Percentiles rank a stretch among this genome's conserved stretches.
phyloP scores from a whole-genome alignment of 2,113 vertebrate genomes.

The Zonotrichia leucophrys region DNA sequence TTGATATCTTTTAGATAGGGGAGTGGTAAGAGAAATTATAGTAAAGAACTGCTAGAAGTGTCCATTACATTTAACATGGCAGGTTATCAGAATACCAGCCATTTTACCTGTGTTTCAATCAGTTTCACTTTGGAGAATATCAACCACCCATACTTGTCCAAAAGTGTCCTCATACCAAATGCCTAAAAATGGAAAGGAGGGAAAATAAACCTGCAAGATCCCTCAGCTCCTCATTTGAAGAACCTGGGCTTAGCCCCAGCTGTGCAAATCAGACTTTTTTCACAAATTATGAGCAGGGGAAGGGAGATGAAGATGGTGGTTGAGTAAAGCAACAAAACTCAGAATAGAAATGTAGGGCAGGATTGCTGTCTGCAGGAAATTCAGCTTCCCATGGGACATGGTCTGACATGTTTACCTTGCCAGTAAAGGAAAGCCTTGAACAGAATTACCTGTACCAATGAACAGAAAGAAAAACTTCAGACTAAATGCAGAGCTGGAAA shows the following conservation, averaged over 20 bases:
- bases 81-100: not conserved
- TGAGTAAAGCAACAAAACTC: not conserved
- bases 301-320: not conserved
- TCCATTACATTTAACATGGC: not conserved
- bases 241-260: not conserved
- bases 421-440: not conserved
- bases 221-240: not conserved
- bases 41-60: not conserved
- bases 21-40: not conserved
- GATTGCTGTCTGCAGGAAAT: not conserved
- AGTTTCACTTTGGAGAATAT: not conserved
- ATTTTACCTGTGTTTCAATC: not conserved
- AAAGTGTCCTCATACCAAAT: not conserved
- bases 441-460: not conserved
- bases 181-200: not conserved
- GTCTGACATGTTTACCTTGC: not conserved
- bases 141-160: not conserved
- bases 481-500: not conserved
- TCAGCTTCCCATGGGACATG: rapidly evolving
- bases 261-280: not conserved
- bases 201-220: not conserved
- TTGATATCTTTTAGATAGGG: not conserved
- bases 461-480: not conserved
- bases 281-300: not conserved
- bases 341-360: not conserved